A percentile compares a stretch with the other conserved stretches of the same genome.
Evolutionary conservation across 2,888 invertebrate species (phyloP).

Genomic region (Agrenia bidenticulata): DNA sequence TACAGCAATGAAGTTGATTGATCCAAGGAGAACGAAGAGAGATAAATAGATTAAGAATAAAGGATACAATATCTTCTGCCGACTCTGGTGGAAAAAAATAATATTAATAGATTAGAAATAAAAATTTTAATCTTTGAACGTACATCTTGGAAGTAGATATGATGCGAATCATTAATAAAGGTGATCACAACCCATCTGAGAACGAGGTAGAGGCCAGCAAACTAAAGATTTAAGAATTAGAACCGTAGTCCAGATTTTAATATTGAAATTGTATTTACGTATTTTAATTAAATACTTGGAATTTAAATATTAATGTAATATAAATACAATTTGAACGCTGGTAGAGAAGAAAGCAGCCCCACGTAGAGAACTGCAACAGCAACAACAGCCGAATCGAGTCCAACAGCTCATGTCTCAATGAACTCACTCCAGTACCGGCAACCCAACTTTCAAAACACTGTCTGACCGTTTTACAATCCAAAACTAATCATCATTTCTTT

Average conservation of each 20-base stretch:
- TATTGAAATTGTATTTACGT: no score
- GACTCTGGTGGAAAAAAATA: conserved; percentile 1
- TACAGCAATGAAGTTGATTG: conserved; percentile 4
- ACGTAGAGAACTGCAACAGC: neutral
- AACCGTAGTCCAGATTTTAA: neutral
- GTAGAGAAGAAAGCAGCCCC: conserved; percentile 9
- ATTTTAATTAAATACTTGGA: no score
- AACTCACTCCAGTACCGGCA: no score
- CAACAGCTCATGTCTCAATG: no score
- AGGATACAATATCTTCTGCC: conserved; percentile 9
- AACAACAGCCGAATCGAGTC: no score
- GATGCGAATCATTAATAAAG: neutral
- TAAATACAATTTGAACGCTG: conserved; percentile 10
- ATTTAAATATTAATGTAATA: no score
- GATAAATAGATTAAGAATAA: conserved; percentile 2
- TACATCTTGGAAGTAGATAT: conserved; percentile 11
- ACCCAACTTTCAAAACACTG: no score
- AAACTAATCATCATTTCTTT: no score
- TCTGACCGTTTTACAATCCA: no score
- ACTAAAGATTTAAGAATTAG: neutral
- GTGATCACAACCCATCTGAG: conserved; percentile 11
- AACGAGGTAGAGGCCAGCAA: conserved; percentile 10
- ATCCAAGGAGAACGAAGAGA: conserved; percentile 8
- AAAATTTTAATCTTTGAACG: neutral
- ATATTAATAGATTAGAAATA: neutral